Conservation (phyloP, 2,113 vertebrate genomes). For the Triplophysa dalaica region DNA sequence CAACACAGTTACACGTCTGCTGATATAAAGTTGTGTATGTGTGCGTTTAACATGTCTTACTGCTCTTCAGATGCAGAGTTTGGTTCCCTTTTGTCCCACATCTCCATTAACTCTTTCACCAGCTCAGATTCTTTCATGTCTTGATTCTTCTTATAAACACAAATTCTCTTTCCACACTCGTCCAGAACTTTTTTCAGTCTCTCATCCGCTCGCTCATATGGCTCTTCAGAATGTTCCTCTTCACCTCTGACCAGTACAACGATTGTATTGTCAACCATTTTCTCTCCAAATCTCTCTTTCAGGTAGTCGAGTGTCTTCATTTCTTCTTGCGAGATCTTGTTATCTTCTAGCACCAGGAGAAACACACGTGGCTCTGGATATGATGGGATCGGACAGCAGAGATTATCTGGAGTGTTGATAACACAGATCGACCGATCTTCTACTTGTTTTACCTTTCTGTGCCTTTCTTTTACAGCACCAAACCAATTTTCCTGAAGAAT, state of each 20-base stretch:
- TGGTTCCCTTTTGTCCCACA: background rate
- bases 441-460: background rate
- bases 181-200: background rate
- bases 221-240: background rate
- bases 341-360: constrained; percentile 1
- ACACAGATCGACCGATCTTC: background rate
- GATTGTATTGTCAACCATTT: background rate
- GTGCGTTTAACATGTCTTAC: background rate
- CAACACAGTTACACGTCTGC: too few species aligned
- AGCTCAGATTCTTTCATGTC: background rate
- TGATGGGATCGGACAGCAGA: background rate
- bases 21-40: too few species aligned
- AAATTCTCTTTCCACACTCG: background rate
- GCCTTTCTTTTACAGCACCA: too few species aligned
- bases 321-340: background rate
- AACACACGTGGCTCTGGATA: background rate
- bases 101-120: background rate
- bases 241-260: background rate
- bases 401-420: constrained; percentile 12
- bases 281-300: background rate
- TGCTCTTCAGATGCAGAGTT: background rate
- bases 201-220: background rate
- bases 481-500: background rate
- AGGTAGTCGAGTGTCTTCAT: background rate
- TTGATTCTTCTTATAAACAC: background rate